phyloP scores from a whole-genome alignment of 2,888 invertebrate genomes.

The Hipparchia sbordonii region DNA sequence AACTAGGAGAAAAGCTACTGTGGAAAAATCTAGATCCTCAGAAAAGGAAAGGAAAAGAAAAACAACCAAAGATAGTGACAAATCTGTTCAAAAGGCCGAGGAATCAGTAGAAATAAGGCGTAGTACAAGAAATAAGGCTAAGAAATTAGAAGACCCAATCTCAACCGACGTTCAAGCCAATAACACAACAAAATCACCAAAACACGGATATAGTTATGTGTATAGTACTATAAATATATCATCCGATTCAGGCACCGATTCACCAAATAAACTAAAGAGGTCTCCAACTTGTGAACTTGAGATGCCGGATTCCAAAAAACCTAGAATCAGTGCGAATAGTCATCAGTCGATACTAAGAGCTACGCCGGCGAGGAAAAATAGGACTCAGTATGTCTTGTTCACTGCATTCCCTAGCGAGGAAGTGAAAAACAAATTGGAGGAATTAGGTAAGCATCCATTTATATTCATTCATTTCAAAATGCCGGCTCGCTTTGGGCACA shows the following conservation, averaged over 20 bases:
- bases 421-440: conserved; percentile 60
- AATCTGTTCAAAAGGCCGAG: conserved; percentile 41
- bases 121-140: conserved; percentile 57
- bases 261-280: conserved; percentile 55
- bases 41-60: conserved; percentile 21
- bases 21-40: conserved; percentile 20
- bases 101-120: conserved; percentile 52
- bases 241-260: conserved; percentile 54
- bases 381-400: conserved; percentile 62
- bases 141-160: conserved; percentile 40
- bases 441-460: conserved; percentile 57
- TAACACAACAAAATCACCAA: conserved; percentile 27
- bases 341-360: conserved; percentile 46
- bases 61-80: conserved; percentile 37
- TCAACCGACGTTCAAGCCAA: conserved; percentile 32
- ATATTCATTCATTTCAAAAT: no score
- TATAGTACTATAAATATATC: conserved; percentile 53
- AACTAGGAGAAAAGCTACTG: conserved; percentile 2
- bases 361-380: conserved; percentile 50
- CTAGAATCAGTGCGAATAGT: conserved; percentile 44
- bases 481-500: no score
- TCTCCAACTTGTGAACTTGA: conserved; percentile 47
- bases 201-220: conserved; percentile 60
- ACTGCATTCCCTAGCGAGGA: conserved; percentile 65
- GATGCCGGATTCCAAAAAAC: conserved; percentile 55